These are phyloP conservation scores for Ameiurus melas DNA, from an alignment of 2,113 vertebrate species.

Conservation along the genomic window DNA sequence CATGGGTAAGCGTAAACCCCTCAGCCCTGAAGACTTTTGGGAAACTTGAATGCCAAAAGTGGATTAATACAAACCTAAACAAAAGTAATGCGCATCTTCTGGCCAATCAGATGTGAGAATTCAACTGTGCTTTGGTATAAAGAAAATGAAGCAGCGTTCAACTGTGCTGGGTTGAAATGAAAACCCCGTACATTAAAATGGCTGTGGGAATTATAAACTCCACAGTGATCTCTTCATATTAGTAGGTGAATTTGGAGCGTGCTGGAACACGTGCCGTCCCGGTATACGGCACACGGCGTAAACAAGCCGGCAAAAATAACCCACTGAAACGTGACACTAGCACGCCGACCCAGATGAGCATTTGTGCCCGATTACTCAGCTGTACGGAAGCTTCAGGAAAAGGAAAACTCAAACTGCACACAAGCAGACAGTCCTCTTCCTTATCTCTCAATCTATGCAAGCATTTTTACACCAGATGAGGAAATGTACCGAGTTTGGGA, in stretches of 20 bases:
- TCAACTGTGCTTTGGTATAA: neutral
- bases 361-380: slow-evolving; percentile 14
- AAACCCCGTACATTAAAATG: neutral
- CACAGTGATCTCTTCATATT: neutral
- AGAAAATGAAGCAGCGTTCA: neutral
- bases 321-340: slow-evolving; percentile 56
- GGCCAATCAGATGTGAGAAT: neutral
- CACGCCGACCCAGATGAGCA: slow-evolving; percentile 19
- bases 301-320: slow-evolving; percentile 58
- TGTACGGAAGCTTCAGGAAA: neutral
- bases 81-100: neutral
- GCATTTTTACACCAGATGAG: neutral
- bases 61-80: neutral
- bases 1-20: neutral
- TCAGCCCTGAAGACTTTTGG: neutral
- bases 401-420: neutral
- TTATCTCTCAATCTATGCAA: neutral
- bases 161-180: too few relatives aligned
- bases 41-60: neutral
- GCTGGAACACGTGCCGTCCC: neutral
- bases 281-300: slow-evolving; percentile 30
- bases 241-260: neutral
- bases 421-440: neutral
- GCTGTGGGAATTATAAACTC: neutral
- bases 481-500: neutral